Evolutionary conservation across 1,140 invertebrate genomes (phyloP).

Genomic region (Micrasema minimum): DNA sequence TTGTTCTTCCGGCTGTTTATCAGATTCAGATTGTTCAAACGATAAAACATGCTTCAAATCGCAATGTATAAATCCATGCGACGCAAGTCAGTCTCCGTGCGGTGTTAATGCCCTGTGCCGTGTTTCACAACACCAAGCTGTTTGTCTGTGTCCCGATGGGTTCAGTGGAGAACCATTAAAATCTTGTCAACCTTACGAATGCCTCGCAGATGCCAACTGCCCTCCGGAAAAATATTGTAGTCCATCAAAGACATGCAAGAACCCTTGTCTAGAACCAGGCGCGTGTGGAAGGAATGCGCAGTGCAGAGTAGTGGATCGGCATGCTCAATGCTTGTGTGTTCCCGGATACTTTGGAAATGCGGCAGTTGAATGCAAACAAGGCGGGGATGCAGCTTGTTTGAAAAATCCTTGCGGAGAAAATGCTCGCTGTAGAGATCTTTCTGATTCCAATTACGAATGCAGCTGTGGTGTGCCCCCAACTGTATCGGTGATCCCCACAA

Average conservation of each 20-base stretch:
- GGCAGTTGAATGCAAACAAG: slow-evolving; percentile 77
- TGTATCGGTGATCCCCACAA: slow-evolving; percentile 84
- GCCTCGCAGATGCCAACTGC: slow-evolving; percentile 81
- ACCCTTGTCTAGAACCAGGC: slow-evolving; percentile 81
- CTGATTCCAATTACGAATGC: slow-evolving; percentile 79
- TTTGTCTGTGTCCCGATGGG: slow-evolving; percentile 87
- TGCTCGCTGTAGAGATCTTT: slow-evolving; percentile 80
- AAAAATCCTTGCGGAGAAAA: slow-evolving; percentile 87
- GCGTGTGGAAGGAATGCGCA: slow-evolving; percentile 87
- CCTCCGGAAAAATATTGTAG: slow-evolving; percentile 80
- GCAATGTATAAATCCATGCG: slow-evolving; percentile 83
- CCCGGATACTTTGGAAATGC: slow-evolving; percentile 88
- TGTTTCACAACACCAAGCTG: slow-evolving; percentile 79
- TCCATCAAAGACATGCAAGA: slow-evolving; percentile 78
- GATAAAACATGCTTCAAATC: slow-evolving; percentile 80
- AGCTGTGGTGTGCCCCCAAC: slow-evolving; percentile 80
- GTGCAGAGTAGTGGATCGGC: slow-evolving; percentile 81
- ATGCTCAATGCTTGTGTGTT: slow-evolving; percentile 85
- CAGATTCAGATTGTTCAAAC: slow-evolving; percentile 81
- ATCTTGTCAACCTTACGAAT: slow-evolving; percentile 81
- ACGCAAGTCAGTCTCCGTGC: slow-evolving; percentile 68
- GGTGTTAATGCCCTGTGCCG: slow-evolving; percentile 81
- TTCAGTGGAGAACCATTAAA: slow-evolving; percentile 81
- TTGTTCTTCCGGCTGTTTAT: slow-evolving; percentile 78
- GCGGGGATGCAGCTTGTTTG: slow-evolving; percentile 74